Evolutionary conservation across 2,888 invertebrate species (phyloP).

Genomic region (Noctua comes): DNA sequence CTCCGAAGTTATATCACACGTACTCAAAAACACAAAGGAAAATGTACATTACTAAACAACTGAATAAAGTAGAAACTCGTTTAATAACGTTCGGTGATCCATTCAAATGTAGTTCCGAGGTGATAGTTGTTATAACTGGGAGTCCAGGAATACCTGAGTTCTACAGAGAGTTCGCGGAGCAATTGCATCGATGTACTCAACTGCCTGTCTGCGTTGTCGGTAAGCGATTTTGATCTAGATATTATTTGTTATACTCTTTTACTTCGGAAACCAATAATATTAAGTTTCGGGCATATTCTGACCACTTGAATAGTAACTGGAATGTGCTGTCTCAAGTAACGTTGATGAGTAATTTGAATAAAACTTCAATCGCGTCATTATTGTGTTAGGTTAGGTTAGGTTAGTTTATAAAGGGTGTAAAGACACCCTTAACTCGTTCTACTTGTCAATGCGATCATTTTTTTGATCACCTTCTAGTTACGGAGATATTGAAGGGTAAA

Average conservation of each 20-base stretch:
- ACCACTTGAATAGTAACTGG: background rate
- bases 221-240: constrained; percentile 42
- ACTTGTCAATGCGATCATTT: too few relatives aligned
- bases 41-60: constrained; percentile 45
- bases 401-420: background rate
- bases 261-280: background rate
- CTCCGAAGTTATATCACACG: background rate
- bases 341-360: constrained; percentile 10
- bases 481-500: background rate
- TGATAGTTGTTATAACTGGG: constrained; percentile 60
- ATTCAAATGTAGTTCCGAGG: constrained; percentile 45
- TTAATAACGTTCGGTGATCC: constrained; percentile 57
- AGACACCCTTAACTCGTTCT: background rate
- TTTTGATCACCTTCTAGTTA: too few relatives aligned
- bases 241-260: constrained; percentile 19
- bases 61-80: constrained; percentile 53
- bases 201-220: constrained; percentile 58
- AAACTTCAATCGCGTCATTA: background rate
- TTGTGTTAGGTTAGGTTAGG: background rate
- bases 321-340: background rate
- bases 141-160: constrained; percentile 61
- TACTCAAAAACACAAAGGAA: constrained; percentile 23
- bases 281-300: background rate
- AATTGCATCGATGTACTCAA: constrained; percentile 49
- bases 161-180: constrained; percentile 57